phyloP scores from a whole-genome alignment of 2,888 invertebrate genomes.

The Hetaerina titia region DNA sequence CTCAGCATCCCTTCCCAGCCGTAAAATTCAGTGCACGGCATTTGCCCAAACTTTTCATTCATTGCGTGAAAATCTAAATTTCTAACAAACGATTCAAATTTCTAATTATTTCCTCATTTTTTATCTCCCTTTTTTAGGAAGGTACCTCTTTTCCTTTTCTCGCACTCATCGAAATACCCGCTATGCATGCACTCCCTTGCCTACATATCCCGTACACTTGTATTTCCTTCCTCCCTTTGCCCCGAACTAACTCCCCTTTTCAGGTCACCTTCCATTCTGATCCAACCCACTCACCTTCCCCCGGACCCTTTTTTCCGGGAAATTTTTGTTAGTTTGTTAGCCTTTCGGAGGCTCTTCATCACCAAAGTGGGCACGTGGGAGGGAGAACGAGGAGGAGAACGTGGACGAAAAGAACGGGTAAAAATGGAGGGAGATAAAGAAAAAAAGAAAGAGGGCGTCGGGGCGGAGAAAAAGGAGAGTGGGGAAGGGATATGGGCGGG shows the following conservation, averaged over 20 bases:
- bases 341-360: constrained; percentile 47
- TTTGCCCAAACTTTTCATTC: too few species aligned
- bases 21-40: too few species aligned
- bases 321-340: constrained; percentile 37
- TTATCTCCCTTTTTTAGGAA: too few species aligned
- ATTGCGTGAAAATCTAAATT: too few species aligned
- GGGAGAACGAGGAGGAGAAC: not conserved
- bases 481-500: not conserved
- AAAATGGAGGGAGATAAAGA: not conserved
- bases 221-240: not conserved
- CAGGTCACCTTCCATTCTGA: not conserved
- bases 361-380: not conserved
- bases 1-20: too few species aligned
- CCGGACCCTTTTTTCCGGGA: not conserved
- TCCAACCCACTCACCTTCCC: not conserved
- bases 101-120: too few species aligned
- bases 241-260: not conserved
- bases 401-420: not conserved
- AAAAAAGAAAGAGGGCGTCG: not conserved
- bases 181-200: not conserved
- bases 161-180: not conserved
- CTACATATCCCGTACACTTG: not conserved
- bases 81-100: too few species aligned
- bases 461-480: not conserved
- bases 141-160: too few species aligned